Percentiles rank a stretch among this genome's conserved stretches.
These are phyloP conservation scores for Willowsia nigromaculata DNA, from an alignment of 2,888 invertebrate genomes.

Conservation along the genomic window DNA sequence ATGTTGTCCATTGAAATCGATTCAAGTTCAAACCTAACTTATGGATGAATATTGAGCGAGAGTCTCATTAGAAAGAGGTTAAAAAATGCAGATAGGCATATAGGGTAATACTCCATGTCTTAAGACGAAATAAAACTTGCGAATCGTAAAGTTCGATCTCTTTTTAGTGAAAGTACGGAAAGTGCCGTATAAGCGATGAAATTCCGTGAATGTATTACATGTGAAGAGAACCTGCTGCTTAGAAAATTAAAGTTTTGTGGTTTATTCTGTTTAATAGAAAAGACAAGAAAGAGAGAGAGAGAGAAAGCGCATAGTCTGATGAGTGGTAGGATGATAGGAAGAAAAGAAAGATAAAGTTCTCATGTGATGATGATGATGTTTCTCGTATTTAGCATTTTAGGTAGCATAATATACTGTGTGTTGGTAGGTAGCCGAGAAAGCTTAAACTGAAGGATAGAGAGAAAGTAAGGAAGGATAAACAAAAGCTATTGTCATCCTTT, in stretches of 20 bases:
- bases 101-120: too few species aligned
- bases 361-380: not conserved
- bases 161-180: not conserved
- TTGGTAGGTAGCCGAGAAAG: not conserved
- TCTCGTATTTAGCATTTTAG: not conserved
- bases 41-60: conserved; percentile 45
- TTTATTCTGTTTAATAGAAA: conserved; percentile 46
- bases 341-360: not conserved
- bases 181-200: not conserved
- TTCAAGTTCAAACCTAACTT: conserved; percentile 18
- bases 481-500: conserved; percentile 68
- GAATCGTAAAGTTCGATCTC: too few species aligned
- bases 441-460: not conserved
- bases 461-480: conserved; percentile 41
- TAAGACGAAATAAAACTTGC: conserved; percentile 49
- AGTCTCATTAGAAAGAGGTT: too few species aligned
- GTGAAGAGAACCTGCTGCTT: conserved; percentile 64
- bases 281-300: conserved; percentile 7
- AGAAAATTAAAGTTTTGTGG: conserved; percentile 70
- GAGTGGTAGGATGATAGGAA: conserved; percentile 1
- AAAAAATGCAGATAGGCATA: too few species aligned
- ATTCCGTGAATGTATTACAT: not conserved
- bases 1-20: conserved; percentile 22
- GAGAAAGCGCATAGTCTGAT: not conserved
- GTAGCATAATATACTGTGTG: not conserved